A percentile compares a stretch with the other conserved stretches of the same genome.
These are phyloP conservation scores for Cataglyphis rosenhaueri DNA, from an alignment of 2,888 invertebrate species.

Conservation along the genomic window DNA sequence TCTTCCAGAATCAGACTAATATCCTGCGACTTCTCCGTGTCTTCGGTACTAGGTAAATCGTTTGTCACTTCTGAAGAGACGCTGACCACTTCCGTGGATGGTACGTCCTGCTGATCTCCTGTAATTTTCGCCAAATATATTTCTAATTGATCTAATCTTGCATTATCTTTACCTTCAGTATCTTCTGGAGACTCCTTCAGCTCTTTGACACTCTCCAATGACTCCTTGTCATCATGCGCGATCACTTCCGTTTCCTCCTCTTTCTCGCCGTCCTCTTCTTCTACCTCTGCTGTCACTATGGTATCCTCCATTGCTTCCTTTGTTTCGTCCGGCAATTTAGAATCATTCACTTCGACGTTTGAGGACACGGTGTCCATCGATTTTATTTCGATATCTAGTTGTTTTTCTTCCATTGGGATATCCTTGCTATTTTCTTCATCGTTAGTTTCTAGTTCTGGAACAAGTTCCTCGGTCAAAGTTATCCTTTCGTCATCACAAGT, in stretches of 20 bases:
- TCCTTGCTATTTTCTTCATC: constrained; percentile 58
- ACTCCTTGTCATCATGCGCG: constrained; percentile 54
- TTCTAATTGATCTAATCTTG: constrained; percentile 76
- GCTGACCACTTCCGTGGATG: constrained; percentile 72
- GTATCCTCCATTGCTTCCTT: constrained; percentile 57
- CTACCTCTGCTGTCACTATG: constrained; percentile 70
- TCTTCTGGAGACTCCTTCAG: constrained; percentile 60
- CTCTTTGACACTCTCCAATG: constrained; percentile 50
- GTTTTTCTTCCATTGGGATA: constrained; percentile 58
- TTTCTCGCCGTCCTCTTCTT: constrained; percentile 76
- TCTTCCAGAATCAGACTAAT: constrained; percentile 80
- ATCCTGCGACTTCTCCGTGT: constrained; percentile 79
- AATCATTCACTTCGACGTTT: constrained; percentile 84
- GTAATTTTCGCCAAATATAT: constrained; percentile 79
- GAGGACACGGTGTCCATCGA: constrained; percentile 65
- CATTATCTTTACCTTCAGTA: constrained; percentile 63
- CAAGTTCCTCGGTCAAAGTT: constrained; percentile 56
- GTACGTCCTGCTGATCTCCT: constrained; percentile 76
- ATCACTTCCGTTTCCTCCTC: constrained; percentile 67
- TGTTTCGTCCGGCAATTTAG: constrained; percentile 76
- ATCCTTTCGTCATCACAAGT: constrained; percentile 54
- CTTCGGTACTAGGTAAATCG: constrained; percentile 75
- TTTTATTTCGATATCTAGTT: constrained; percentile 57
- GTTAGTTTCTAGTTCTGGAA: constrained; percentile 55
- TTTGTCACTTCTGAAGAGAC: constrained; percentile 76